Evolutionary conservation across 2,888 invertebrate species (phyloP), one percentile per base, ranked within the genome.

Genomic region (Himalopsyche tibetana): DNA sequence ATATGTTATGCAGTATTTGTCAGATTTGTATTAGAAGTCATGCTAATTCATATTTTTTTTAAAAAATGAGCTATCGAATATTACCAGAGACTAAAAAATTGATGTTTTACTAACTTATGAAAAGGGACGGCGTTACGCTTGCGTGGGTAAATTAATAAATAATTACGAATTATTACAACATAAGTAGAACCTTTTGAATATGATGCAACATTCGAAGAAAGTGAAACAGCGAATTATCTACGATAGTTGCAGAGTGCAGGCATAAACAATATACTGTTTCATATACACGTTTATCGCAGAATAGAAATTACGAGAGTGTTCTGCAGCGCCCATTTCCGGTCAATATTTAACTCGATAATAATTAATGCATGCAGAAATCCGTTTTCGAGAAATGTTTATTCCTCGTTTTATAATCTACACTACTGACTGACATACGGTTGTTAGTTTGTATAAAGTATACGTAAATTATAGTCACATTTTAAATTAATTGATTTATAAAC

Each of bases 181-280:
- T 19, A 19, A 63, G 2, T 63, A 63, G 63, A 63, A 63, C 63
- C 63, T 9, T 56, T 63, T 36, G 63, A 82, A 55, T 56, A 38
- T 56, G n/a, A 56, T 56, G 55, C 55, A 38, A 38, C 82, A 82
- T 38, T 42, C 42, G 42, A 63, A 55, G 82, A 82, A 82, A 82
- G 42, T 55, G 63, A 82, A 82, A 82, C 82, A 3, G 80, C 2
- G 5, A 15, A 28, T 63, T 63, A 63, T 63, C 56, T 4, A 28
- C 19, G 63, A 19, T 63, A 63, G 63, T 19, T 19, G 5, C 63
- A 63, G 2, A 63, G 63, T 11, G 19, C 63, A 28, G 9, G 63
- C 28, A 63, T 19, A 28, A 28, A 63, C 63, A 63, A 63, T 63
- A 63, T 5, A 63, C 19, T 8, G 19, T 63, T 63, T 63, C 63